phyloP scores from a whole-genome alignment of 2,888 invertebrate genomes.

The Ariolimax columbianus region DNA sequence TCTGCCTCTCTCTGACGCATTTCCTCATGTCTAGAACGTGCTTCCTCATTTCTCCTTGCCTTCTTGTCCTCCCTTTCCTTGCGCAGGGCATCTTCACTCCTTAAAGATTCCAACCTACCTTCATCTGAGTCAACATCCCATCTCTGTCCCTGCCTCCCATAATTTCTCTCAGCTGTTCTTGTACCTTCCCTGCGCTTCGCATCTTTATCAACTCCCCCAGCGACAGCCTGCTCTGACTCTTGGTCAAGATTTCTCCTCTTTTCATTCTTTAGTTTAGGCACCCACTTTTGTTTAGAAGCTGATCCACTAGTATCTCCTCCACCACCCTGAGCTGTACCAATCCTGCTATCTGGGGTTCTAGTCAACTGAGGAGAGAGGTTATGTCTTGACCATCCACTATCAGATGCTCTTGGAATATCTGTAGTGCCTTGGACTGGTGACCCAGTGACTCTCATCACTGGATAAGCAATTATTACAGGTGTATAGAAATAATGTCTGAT shows the following conservation, averaged over 20 bases:
- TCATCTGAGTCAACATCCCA: background rate
- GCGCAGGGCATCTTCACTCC: background rate
- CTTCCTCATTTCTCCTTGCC: slow-evolving; percentile 16
- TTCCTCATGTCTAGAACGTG: background rate
- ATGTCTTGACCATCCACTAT: background rate
- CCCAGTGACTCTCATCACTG: slow-evolving; percentile 12
- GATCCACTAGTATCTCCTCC: background rate
- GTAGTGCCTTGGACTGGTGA: slow-evolving; percentile 31
- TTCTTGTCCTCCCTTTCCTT: slow-evolving; percentile 9
- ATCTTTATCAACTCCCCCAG: background rate
- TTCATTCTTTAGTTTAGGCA: slow-evolving; percentile 23
- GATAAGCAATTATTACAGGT: slow-evolving; percentile 22
- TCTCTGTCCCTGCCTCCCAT: slow-evolving; percentile 1
- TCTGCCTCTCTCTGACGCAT: background rate
- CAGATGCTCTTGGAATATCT: slow-evolving; percentile 35
- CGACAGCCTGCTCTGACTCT: background rate
- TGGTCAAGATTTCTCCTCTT: slow-evolving; percentile 15
- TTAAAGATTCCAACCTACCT: background rate
- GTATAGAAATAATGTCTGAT: slow-evolving; percentile 32
- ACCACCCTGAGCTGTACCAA: background rate
- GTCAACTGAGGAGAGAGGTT: background rate
- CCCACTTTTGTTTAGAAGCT: slow-evolving; percentile 22
- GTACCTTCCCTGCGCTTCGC: background rate
- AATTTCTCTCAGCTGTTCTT: slow-evolving; percentile 2
- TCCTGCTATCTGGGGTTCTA: background rate